Evolutionary conservation across 2,888 invertebrate species (phyloP).

Genomic region (Acanthopleura granulata): DNA sequence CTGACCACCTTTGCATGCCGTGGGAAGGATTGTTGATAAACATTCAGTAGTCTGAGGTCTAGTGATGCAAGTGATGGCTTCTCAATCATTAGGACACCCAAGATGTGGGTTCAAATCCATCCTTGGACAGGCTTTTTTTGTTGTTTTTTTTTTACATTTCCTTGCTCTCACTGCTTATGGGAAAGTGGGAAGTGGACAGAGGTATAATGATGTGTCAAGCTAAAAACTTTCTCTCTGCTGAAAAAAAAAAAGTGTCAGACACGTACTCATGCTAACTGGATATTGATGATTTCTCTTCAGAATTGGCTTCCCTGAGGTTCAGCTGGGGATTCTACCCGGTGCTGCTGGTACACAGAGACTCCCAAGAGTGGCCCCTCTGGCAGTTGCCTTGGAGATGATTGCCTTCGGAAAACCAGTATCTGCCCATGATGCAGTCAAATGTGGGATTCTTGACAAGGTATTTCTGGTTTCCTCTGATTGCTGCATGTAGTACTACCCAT

Average conservation of each 20-base stretch:
- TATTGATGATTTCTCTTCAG: constrained; percentile 33
- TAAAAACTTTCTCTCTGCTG: neutral
- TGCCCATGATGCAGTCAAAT: constrained; percentile 91
- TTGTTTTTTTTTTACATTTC: too few relatives aligned
- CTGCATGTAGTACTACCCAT: too few relatives aligned
- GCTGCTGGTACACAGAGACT: constrained; percentile 95
- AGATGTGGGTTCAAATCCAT: too few relatives aligned
- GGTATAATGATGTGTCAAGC: neutral
- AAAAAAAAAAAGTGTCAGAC: neutral
- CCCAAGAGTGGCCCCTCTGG: constrained; percentile 82
- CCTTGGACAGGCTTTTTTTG: too few relatives aligned
- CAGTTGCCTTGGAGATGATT: constrained; percentile 89
- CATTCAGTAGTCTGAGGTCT: too few relatives aligned
- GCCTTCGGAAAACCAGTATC: constrained; percentile 90
- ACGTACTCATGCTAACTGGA: neutral
- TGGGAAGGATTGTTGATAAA: too few relatives aligned
- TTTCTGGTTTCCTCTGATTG: neutral
- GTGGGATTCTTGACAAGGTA: constrained; percentile 89
- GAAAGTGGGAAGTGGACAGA: too few relatives aligned
- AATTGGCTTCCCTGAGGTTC: constrained; percentile 94
- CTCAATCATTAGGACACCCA: too few relatives aligned
- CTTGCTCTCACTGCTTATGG: too few relatives aligned
- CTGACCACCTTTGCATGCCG: too few relatives aligned
- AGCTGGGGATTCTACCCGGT: constrained; percentile 95
- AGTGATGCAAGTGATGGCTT: too few relatives aligned